Conservation (phyloP, 2,888 invertebrate species). For the Drosophila prolongata region DNA sequence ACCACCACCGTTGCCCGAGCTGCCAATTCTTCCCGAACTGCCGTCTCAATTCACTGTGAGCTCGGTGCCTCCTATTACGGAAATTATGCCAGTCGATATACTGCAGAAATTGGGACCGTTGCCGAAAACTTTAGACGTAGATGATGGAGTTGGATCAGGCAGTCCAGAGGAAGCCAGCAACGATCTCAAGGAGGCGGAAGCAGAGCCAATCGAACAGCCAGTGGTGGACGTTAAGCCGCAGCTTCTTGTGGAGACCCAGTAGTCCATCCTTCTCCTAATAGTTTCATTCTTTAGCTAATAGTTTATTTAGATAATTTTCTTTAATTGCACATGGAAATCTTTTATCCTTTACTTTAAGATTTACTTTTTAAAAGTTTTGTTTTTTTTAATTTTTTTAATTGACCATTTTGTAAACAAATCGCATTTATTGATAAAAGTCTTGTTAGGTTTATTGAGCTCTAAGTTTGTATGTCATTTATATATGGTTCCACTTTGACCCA, state of each 20-base stretch:
- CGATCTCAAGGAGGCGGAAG: slow-evolving; percentile 47
- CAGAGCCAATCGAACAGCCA: slow-evolving; percentile 5
- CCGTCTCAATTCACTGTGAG: slow-evolving; percentile 56
- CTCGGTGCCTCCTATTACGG: slow-evolving; percentile 58
- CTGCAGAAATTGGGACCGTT: slow-evolving; percentile 61
- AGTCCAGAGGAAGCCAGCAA: slow-evolving; percentile 31
- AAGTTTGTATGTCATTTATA: slow-evolving; percentile 30
- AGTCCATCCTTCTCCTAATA: background rate
- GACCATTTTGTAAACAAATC: slow-evolving; percentile 33
- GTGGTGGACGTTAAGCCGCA: slow-evolving; percentile 26
- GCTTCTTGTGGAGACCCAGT: slow-evolving; percentile 32
- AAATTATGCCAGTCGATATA: slow-evolving; percentile 70
- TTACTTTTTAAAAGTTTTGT: slow-evolving; percentile 8
- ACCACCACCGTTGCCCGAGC: slow-evolving; percentile 59
- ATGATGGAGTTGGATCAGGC: slow-evolving; percentile 36
- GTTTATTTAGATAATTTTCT: slow-evolving; percentile 17
- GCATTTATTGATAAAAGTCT: slow-evolving; percentile 56
- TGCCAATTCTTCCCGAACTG: slow-evolving; percentile 47
- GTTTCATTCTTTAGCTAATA: slow-evolving; percentile 16
- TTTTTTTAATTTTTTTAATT: slow-evolving; percentile 8
- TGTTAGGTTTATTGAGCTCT: slow-evolving; percentile 36
- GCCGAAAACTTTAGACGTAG: slow-evolving; percentile 64
- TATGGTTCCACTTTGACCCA: slow-evolving; percentile 14
- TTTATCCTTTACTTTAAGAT: background rate
- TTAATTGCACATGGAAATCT: background rate